Evolutionary conservation across 92 coral and sea anemone genomes (phyloP).

Genomic region (Palythoa grandiflora): DNA sequence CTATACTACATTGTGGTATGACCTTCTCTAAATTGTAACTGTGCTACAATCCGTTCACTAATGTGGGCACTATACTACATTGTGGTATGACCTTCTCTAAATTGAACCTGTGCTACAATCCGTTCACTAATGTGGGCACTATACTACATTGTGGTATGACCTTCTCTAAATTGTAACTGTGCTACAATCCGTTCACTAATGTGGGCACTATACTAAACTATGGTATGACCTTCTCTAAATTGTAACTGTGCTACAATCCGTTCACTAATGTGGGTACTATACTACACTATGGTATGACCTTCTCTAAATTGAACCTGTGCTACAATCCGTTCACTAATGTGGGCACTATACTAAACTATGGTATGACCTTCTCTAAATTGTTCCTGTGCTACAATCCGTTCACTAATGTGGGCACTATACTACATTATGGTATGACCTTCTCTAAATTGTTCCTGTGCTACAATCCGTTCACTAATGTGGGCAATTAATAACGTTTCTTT

Average conservation of each 20-base stretch:
- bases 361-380: neutral
- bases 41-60: too few species aligned
- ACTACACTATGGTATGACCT: neutral
- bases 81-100: too few species aligned
- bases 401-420: conserved; percentile 88
- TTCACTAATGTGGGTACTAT: neutral
- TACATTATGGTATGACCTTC: too few species aligned
- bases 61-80: too few species aligned
- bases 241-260: conserved; percentile 54
- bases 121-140: conserved; percentile 94
- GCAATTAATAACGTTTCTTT: conserved; percentile 65
- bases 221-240: too few species aligned
- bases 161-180: too few species aligned
- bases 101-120: conserved; percentile 30
- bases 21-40: too few species aligned
- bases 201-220: conserved; percentile 61
- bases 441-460: too few species aligned
- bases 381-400: conserved; percentile 92
- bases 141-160: neutral
- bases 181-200: conserved; percentile 85
- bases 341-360: too few species aligned
- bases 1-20: too few species aligned
- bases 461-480: conserved; percentile 93
- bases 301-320: conserved; percentile 33
- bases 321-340: neutral